A percentile compares a stretch with the other conserved stretches of the same genome.
phyloP scores from a whole-genome alignment of 2,113 vertebrate species.

The Rhinogobius similis region DNA sequence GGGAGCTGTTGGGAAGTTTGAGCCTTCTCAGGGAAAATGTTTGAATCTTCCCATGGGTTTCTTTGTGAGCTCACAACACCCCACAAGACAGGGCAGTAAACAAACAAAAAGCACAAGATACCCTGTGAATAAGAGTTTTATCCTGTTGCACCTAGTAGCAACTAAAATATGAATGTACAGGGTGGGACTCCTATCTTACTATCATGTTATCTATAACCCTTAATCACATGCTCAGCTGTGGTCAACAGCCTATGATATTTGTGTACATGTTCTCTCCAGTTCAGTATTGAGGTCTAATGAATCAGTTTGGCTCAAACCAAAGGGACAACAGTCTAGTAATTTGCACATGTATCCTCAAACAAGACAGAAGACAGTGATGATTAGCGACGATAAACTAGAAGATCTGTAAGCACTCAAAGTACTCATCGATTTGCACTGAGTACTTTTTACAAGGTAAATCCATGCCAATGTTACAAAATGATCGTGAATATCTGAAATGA shows the following conservation, averaged over 20 bases:
- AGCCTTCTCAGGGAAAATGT: conserved; percentile 56
- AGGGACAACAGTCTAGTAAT: neutral
- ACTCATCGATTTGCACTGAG: too few relatives aligned
- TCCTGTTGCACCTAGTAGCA: conserved; percentile 37
- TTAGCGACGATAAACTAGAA: too few relatives aligned
- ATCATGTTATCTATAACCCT: neutral
- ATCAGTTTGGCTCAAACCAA: neutral
- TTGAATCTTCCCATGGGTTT: conserved; percentile 60
- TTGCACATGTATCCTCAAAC: neutral
- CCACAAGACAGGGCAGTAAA: conserved; percentile 30
- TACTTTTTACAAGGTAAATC: too few relatives aligned
- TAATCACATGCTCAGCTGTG: neutral
- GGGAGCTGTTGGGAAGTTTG: conserved; percentile 31
- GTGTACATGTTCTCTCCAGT: neutral
- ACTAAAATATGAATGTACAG: conserved; percentile 19
- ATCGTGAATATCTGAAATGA: too few relatives aligned
- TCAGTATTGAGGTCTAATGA: neutral
- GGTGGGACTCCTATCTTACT: conserved; percentile 8
- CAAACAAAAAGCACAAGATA: conserved; percentile 31
- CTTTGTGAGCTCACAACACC: conserved; percentile 27
- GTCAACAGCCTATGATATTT: neutral
- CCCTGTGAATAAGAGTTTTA: conserved; percentile 61
- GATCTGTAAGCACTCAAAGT: too few relatives aligned
- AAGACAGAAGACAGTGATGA: too few relatives aligned
- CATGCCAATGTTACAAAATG: too few relatives aligned